phyloP scores from a whole-genome alignment of 30 jellyfish, hydroid and myxozoan genomes.

The Rhopilema esculentum region DNA sequence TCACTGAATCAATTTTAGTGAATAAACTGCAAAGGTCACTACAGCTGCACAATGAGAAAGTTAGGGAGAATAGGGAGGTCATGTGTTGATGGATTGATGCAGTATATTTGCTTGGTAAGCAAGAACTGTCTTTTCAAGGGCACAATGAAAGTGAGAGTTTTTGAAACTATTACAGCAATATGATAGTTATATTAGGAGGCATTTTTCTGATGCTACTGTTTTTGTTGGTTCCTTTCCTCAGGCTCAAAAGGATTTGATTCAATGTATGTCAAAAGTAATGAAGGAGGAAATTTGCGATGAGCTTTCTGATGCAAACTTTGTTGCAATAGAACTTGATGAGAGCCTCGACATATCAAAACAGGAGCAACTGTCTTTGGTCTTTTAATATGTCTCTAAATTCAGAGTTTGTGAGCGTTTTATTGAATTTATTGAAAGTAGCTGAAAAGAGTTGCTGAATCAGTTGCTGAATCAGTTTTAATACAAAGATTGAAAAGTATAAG shows the following conservation, averaged over 20 bases:
- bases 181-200: conserved; percentile 33
- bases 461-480: conserved; percentile 9
- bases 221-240: conserved; percentile 41
- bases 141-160: conserved; percentile 52
- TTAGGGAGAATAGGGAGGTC: conserved; percentile 32
- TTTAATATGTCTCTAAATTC: conserved; percentile 23
- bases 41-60: conserved; percentile 26
- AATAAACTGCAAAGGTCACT: conserved; percentile 21
- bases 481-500: conserved; percentile 14
- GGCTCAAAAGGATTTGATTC: conserved; percentile 25
- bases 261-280: conserved; percentile 1
- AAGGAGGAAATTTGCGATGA: conserved; percentile 28
- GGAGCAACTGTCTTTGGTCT: conserved; percentile 47
- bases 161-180: conserved; percentile 11
- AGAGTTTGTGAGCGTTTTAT: conserved; percentile 23
- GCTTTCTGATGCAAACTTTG: conserved; percentile 47
- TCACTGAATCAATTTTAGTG: conserved; percentile 17
- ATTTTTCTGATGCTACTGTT: conserved; percentile 52
- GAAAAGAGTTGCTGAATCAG: background rate
- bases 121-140: conserved; percentile 33
- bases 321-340: conserved; percentile 57
- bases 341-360: conserved; percentile 50
- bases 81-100: conserved; percentile 45
- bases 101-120: conserved; percentile 30
- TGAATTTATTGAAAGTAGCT: conserved; percentile 35